phyloP scores from a whole-genome alignment of 2,797 vertebrate genomes.

The Ceyx erithaca region DNA sequence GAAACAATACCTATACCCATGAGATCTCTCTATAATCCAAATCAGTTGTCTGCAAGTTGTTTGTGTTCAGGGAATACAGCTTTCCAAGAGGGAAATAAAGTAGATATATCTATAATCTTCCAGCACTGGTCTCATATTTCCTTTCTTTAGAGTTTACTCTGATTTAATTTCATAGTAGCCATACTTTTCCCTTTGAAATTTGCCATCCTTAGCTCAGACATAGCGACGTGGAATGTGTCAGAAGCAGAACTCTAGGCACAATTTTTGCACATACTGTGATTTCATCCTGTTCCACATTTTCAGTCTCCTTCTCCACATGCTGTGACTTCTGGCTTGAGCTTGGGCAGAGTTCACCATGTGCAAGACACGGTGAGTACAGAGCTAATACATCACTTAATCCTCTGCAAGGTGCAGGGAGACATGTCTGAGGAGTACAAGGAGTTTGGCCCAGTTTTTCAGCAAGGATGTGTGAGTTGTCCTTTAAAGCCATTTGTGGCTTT shows the following conservation, averaged over 20 bases:
- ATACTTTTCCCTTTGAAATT: no score
- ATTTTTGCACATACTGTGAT: neutral
- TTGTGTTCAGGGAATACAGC: no score
- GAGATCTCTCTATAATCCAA: neutral
- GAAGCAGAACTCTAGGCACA: no score
- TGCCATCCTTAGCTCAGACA: no score
- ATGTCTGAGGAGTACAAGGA: neutral
- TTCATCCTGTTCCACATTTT: neutral
- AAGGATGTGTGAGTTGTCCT: neutral
- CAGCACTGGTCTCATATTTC: no score
- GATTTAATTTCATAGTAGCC: no score
- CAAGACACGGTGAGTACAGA: rapidly evolving
- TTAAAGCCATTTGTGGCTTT: neutral
- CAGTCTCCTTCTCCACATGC: neutral
- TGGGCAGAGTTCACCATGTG: neutral
- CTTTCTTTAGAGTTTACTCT: no score
- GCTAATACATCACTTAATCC: neutral
- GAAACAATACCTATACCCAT: constrained; percentile 11
- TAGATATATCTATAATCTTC: no score
- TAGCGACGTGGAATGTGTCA: no score
- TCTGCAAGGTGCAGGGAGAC: rapidly evolving
- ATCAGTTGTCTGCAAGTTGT: no score
- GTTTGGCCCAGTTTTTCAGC: neutral
- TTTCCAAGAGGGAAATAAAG: no score
- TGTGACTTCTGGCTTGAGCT: neutral